Percentiles rank a stretch among this genome's conserved stretches.
Conservation (phyloP, 2,113 vertebrate species). For the Malaclemys terrapin region DNA sequence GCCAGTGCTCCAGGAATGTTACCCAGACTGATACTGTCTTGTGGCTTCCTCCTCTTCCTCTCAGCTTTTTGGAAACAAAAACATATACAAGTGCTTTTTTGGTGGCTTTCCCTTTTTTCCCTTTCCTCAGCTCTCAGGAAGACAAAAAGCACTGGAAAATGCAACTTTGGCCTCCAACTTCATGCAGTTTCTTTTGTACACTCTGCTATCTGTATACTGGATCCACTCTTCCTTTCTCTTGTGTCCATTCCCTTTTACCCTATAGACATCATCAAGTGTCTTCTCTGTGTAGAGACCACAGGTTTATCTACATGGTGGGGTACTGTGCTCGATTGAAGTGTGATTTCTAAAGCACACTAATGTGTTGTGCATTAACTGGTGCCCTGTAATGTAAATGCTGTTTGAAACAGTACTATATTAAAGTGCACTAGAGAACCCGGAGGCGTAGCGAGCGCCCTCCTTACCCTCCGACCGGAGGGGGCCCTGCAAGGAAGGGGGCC, state of each 20-base stretch:
- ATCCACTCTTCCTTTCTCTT: neutral
- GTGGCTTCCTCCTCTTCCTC: neutral
- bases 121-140: neutral
- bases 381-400: neutral
- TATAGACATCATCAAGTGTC: neutral
- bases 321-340: neutral
- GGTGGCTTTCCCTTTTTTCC: neutral
- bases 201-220: neutral
- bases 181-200: neutral
- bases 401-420: neutral
- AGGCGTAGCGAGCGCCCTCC: too few relatives aligned
- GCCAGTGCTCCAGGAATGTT: neutral
- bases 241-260: neutral
- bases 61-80: neutral
- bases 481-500: too few relatives aligned
- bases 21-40: neutral
- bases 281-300: neutral
- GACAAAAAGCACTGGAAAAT: neutral
- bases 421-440: neutral
- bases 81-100: rapidly evolving
- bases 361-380: neutral
- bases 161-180: neutral
- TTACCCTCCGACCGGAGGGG: too few relatives aligned
- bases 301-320: neutral
- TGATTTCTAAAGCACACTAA: neutral